phyloP scores from a whole-genome alignment of 2,113 vertebrate species.

The Thermophis baileyi region DNA sequence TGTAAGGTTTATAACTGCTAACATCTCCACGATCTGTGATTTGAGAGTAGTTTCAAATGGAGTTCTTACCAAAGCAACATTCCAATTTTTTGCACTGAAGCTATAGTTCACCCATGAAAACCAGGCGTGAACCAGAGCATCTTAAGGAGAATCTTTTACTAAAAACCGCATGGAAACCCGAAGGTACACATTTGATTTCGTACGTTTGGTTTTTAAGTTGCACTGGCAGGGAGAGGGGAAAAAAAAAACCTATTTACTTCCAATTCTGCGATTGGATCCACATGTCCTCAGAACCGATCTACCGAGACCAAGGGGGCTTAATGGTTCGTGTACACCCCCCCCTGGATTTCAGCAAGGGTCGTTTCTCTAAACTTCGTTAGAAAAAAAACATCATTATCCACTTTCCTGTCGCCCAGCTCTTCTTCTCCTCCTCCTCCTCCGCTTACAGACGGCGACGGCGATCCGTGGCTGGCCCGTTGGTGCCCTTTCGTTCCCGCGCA shows the following conservation, averaged over 20 bases:
- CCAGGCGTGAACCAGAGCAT: background rate
- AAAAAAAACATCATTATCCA: background rate
- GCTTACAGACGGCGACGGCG: background rate
- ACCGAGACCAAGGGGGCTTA: background rate
- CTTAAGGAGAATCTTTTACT: background rate
- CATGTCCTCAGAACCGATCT: background rate
- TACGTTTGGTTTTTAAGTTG: background rate
- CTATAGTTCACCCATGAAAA: background rate
- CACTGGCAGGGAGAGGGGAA: background rate
- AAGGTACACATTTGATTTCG: background rate
- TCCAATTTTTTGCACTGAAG: background rate
- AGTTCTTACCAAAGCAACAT: background rate
- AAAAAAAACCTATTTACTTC: background rate
- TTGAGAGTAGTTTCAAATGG: background rate
- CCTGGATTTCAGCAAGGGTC: background rate
- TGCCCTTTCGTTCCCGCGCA: background rate
- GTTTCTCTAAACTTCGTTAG: background rate
- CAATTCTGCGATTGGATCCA: background rate
- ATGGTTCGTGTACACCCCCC: background rate
- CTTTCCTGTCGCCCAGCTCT: background rate
- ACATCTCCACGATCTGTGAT: background rate
- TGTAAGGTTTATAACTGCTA: background rate
- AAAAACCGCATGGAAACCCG: background rate
- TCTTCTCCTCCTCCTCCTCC: rapidly evolving
- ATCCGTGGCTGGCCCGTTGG: background rate